Percentiles rank a stretch among this genome's conserved stretches.
phyloP scores from a whole-genome alignment of 2,888 invertebrate genomes.

The Calliopum simillimum region DNA sequence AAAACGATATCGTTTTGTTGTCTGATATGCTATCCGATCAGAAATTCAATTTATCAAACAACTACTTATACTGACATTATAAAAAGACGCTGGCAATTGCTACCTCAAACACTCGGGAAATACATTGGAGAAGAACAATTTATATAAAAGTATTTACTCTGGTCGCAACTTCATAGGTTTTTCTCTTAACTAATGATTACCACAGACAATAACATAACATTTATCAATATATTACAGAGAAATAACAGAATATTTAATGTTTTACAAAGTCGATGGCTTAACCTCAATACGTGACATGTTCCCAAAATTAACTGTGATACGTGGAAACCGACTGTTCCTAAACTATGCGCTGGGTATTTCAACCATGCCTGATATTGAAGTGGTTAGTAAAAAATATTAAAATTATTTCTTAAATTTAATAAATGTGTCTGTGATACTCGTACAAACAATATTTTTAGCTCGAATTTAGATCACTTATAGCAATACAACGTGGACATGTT shows the following conservation, averaged over 20 bases:
- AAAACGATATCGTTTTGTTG: too few relatives aligned
- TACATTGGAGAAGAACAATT: too few relatives aligned
- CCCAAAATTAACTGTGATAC: conserved; percentile 88
- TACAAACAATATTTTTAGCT: conserved; percentile 72
- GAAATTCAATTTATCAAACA: too few relatives aligned
- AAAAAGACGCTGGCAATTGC: too few relatives aligned
- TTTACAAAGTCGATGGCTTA: conserved; percentile 82
- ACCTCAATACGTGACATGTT: conserved; percentile 80
- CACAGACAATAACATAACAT: too few relatives aligned
- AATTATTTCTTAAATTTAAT: not conserved
- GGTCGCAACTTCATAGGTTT: too few relatives aligned
- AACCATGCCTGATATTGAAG: conserved; percentile 74
- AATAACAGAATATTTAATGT: conserved; percentile 85
- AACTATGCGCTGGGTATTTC: conserved; percentile 87
- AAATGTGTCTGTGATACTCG: not conserved
- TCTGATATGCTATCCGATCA: too few relatives aligned
- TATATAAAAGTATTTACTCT: too few relatives aligned
- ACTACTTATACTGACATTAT: too few relatives aligned
- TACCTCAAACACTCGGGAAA: too few relatives aligned
- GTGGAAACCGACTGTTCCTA: conserved; percentile 80
- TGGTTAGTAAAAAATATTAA: conserved; percentile 67
- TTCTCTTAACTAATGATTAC: not conserved
- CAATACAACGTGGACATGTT: conserved; percentile 85
- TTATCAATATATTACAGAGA: conserved; percentile 68
- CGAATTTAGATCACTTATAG: conserved; percentile 77